Percentiles rank a stretch among this genome's conserved stretches.
Conservation (phyloP, 2,888 invertebrate genomes). For the Luperina testacea region DNA sequence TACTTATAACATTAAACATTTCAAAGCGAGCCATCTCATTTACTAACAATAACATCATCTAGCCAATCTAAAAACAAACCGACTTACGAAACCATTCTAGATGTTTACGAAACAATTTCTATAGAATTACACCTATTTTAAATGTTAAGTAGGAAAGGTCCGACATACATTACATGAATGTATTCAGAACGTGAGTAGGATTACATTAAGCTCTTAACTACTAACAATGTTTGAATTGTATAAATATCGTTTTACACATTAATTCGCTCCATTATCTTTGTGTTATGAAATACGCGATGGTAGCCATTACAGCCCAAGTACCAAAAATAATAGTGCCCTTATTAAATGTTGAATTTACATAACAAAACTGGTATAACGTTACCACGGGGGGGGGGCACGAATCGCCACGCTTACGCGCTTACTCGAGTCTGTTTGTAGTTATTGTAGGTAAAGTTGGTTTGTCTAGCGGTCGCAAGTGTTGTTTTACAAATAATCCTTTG, state of each 20-base stretch:
- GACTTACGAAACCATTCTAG: conserved; percentile 15
- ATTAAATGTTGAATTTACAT: conserved; percentile 50
- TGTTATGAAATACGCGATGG: conserved; percentile 31
- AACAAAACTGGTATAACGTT: conserved; percentile 44
- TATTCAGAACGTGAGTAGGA: conserved; percentile 57
- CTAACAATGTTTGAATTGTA: conserved; percentile 50
- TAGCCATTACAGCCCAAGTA: neutral
- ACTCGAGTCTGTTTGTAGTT: conserved; percentile 40
- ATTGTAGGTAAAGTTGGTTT: conserved; percentile 42
- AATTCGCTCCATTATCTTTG: conserved; percentile 50
- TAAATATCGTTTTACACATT: conserved; percentile 49
- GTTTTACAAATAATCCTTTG: conserved; percentile 55
- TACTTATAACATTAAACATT: conserved; percentile 12
- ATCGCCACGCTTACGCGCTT: conserved; percentile 34
- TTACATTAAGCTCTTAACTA: conserved; percentile 56
- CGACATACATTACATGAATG: conserved; percentile 50
- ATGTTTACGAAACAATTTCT: conserved; percentile 44
- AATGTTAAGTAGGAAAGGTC: conserved; percentile 45
- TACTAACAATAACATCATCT: conserved; percentile 17
- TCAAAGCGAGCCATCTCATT: neutral
- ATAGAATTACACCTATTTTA: conserved; percentile 45
- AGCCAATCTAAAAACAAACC: conserved; percentile 17
- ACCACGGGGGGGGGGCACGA: conserved; percentile 29
- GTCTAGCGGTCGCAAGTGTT: conserved; percentile 49
- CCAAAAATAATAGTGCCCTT: conserved; percentile 23